Conservation (phyloP, 2,113 vertebrate species). For the Laterallus jamaicensis region DNA sequence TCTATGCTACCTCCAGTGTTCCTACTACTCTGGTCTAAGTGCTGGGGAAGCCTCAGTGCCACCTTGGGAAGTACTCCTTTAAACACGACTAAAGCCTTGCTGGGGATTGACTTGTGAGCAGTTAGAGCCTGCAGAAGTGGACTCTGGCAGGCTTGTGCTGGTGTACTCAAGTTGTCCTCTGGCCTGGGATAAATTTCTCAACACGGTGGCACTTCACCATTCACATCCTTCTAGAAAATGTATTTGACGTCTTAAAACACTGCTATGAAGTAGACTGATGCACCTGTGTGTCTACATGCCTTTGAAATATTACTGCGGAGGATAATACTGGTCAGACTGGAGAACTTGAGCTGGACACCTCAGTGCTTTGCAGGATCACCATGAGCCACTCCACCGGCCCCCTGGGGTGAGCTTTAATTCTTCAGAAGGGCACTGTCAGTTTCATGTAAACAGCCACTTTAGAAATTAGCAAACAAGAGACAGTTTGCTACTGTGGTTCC, state of each 20-base stretch:
- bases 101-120: background rate
- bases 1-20: background rate
- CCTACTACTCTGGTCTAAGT: background rate
- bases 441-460: background rate
- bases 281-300: background rate
- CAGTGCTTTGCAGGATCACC: background rate
- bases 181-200: background rate
- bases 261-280: background rate
- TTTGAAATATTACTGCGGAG: background rate
- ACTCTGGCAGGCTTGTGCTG: background rate
- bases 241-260: background rate
- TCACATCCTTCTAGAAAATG: background rate
- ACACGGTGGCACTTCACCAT: background rate
- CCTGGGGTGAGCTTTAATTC: background rate
- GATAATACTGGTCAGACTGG: rapidly evolving
- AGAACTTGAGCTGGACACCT: background rate
- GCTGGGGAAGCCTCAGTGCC: background rate
- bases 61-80: background rate
- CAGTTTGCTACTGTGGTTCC: background rate
- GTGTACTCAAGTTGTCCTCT: background rate
- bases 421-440: background rate
- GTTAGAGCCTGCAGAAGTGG: background rate
- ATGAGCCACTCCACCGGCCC: background rate
- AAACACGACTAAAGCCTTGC: background rate
- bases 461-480: background rate